Evolutionary conservation across 2,888 invertebrate species (phyloP), one percentile per base, ranked within the genome.

Genomic region (Melieria omissa): DNA sequence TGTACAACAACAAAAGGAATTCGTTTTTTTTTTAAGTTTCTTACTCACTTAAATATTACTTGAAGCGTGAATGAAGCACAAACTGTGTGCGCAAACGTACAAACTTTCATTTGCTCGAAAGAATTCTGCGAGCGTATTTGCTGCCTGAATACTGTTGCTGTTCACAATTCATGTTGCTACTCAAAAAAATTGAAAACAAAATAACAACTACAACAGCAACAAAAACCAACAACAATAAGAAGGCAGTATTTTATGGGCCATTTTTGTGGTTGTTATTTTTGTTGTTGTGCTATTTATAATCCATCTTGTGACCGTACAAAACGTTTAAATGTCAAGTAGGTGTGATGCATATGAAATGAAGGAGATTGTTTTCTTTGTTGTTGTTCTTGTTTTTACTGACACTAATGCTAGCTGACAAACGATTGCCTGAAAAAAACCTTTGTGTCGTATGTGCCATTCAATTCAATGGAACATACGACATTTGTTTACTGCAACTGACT

Each of bases 301-400:
- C 44, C 42, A 0, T 0, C n/a, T 52, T 47, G 44, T 65, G 14
- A 55, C 55, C 55, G 42, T 6, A 14, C 44, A 65, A 16, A 55
- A 55, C 55, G 42, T 67, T 60, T 29, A 67, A 67, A 60, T 67
- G 49, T 44, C 60, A 60, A 52, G 47, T 7, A 44, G 49, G 1
- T 29, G 41, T 41, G 49, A 49, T 57, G 57, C 66, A 57, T 66
- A 66, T 47, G 29, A 58, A 58, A 66, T 66, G 4, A 66, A 41
- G 9, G 14, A 52, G 52, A 64, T 29, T 29, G 63, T 49, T 4
- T 41, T 47, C 29, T 2, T 29, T 29, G 2, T 29, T 29, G 29
- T 29, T 29, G 29, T 29, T 29, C 3, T 29, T 29, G 29, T 29
- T 29, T 29, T 29, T 29, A 3, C 29, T 29, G 29, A 29, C 29